These are phyloP conservation scores for Lepidochitona cinerea DNA, from an alignment of 2,888 invertebrate genomes.

Conservation along the genomic window DNA sequence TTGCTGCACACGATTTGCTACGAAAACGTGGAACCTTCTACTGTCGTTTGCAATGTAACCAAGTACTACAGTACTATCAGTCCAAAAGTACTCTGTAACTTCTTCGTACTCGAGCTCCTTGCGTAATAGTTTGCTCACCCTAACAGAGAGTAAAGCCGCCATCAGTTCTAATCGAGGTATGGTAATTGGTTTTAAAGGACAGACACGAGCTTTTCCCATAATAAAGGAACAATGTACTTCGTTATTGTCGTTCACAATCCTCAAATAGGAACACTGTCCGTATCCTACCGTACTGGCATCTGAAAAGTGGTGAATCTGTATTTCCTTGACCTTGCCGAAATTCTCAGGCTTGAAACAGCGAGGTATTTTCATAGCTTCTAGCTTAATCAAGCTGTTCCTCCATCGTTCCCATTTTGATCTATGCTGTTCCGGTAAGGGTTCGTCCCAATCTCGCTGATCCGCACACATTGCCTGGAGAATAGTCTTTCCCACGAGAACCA, in stretches of 20 bases:
- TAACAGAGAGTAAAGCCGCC: constrained; percentile 29
- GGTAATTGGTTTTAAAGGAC: constrained; percentile 33
- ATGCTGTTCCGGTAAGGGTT: not conserved
- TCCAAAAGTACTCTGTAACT: constrained; percentile 16
- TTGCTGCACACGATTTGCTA: constrained; percentile 22
- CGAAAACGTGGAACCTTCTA: constrained; percentile 23
- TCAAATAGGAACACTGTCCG: constrained; percentile 20
- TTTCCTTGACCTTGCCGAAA: constrained; percentile 5
- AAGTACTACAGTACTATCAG: constrained; percentile 26
- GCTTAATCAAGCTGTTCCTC: not conserved
- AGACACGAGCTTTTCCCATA: constrained; percentile 32
- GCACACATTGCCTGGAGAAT: constrained; percentile 15
- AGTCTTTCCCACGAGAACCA: constrained; percentile 13
- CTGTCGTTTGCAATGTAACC: constrained; percentile 22
- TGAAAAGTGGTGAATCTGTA: constrained; percentile 23
- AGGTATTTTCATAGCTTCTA: not conserved
- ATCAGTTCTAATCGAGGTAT: constrained; percentile 35
- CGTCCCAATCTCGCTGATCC: not conserved
- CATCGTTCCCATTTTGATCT: not conserved
- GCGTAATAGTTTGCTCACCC: constrained; percentile 5
- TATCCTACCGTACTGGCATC: constrained; percentile 22
- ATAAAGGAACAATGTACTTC: no score
- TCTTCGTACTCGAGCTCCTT: constrained; percentile 10
- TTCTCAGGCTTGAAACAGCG: not conserved
- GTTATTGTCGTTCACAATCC: constrained; percentile 9